Conservation (phyloP, 2,888 invertebrate genomes). For the Caenorhabditis angaria region DNA sequence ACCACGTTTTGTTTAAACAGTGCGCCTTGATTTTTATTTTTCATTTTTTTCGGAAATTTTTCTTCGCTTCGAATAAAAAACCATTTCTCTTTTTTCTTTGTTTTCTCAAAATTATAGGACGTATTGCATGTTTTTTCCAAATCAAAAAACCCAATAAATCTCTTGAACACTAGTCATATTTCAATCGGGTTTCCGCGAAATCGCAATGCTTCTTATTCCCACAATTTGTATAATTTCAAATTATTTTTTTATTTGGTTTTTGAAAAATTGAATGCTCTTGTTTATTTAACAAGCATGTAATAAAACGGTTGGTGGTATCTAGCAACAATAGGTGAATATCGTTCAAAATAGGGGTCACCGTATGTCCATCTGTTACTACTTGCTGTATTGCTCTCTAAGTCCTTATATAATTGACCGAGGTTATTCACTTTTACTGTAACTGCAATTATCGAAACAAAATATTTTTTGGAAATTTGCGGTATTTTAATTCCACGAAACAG, state of each 20-base stretch:
- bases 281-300: too few species aligned
- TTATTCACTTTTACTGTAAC: neutral
- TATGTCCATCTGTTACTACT: neutral
- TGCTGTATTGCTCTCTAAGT: neutral
- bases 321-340: neutral
- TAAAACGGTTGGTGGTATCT: neutral
- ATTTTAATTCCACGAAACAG: too few species aligned
- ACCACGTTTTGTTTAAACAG: neutral
- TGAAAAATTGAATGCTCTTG: neutral
- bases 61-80: neutral
- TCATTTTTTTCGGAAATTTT: neutral
- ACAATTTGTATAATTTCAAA: neutral
- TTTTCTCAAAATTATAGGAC: neutral
- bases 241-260: neutral
- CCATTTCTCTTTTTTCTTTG: neutral
- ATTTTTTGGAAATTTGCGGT: too few species aligned
- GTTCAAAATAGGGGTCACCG: neutral
- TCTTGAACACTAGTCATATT: neutral
- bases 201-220: neutral
- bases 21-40: neutral
- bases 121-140: neutral
- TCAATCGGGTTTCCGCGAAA: conserved; percentile 1
- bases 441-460: too few species aligned
- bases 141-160: neutral
- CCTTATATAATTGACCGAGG: neutral